phyloP scores from a whole-genome alignment of 2,797 vertebrate species.

The Spinus pinus region DNA sequence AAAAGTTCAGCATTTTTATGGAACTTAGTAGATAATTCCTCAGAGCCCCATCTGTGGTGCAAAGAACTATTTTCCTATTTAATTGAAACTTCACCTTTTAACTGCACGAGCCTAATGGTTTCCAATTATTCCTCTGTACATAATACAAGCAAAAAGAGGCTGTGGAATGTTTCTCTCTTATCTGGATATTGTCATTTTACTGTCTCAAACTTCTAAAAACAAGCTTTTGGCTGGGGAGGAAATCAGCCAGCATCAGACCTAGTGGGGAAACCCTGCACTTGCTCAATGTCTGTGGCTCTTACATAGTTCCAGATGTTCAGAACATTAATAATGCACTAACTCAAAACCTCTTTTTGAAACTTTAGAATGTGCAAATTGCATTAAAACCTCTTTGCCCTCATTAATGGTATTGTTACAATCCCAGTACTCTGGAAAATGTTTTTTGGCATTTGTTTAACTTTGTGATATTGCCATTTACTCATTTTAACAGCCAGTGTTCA shows the following conservation, averaged over 20 bases:
- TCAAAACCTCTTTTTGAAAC: conserved; percentile 84
- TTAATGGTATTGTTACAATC: conserved; percentile 84
- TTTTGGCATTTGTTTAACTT: conserved; percentile 84
- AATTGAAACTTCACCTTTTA: conserved; percentile 24
- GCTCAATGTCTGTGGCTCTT: conserved; percentile 79
- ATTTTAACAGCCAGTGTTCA: conserved; percentile 79
- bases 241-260: conserved; percentile 75
- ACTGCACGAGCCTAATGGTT: not conserved
- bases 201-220: conserved; percentile 76
- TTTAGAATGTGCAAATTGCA: conserved; percentile 85
- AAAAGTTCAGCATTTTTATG: not conserved
- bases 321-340: conserved; percentile 82
- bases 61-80: not conserved
- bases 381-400: conserved; percentile 84
- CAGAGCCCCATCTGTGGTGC: not conserved
- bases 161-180: conserved; percentile 72
- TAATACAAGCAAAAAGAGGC: conserved; percentile 43
- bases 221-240: conserved; percentile 73
- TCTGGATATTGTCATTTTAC: conserved; percentile 81
- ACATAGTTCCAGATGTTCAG: conserved; percentile 84
- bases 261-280: conserved; percentile 80
- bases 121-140: not conserved
- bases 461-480: conserved; percentile 80
- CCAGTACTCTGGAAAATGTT: conserved; percentile 81
- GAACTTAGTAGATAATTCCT: not conserved